These are phyloP conservation scores for Eutolmus rufibarbis DNA, from an alignment of 2,888 invertebrate genomes.

Conservation along the genomic window DNA sequence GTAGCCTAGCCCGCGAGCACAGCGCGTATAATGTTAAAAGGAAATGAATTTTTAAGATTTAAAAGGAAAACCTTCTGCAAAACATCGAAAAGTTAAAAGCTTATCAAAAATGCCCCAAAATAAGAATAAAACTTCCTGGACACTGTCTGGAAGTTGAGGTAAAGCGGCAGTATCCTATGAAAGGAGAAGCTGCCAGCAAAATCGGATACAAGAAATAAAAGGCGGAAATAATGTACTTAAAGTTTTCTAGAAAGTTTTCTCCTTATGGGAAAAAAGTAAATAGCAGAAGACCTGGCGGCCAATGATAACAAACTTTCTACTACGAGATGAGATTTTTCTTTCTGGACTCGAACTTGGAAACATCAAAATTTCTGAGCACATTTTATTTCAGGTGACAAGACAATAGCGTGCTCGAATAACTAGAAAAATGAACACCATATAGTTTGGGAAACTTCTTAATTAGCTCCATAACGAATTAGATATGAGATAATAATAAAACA, in stretches of 20 bases:
- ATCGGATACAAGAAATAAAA: conserved; percentile 25
- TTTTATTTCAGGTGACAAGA: conserved; percentile 14
- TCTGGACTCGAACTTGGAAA: background rate
- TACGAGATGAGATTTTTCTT: conserved; percentile 16
- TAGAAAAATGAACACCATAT: background rate
- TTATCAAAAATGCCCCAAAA: conserved; percentile 30
- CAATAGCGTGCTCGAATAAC: background rate
- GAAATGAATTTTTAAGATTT: conserved; percentile 17
- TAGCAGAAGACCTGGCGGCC: conserved; percentile 20
- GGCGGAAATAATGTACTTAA: conserved; percentile 34
- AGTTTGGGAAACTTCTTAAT: background rate
- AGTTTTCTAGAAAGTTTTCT: conserved; percentile 25
- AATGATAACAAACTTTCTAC: conserved; percentile 29
- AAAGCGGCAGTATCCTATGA: background rate
- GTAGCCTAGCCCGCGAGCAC: background rate
- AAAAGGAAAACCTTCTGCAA: background rate
- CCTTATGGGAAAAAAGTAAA: background rate
- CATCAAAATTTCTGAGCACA: background rate
- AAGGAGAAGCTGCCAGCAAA: conserved; percentile 7
- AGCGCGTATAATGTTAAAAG: background rate
- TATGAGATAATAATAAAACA: background rate
- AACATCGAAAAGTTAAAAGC: conserved; percentile 18
- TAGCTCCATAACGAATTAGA: background rate
- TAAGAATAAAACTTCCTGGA: conserved; percentile 18
- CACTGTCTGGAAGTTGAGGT: background rate